A percentile compares a stretch with the other conserved stretches of the same genome.
These are phyloP conservation scores for Berghia stephanieae DNA, from an alignment of 1,140 invertebrate genomes.

Conservation along the genomic window DNA sequence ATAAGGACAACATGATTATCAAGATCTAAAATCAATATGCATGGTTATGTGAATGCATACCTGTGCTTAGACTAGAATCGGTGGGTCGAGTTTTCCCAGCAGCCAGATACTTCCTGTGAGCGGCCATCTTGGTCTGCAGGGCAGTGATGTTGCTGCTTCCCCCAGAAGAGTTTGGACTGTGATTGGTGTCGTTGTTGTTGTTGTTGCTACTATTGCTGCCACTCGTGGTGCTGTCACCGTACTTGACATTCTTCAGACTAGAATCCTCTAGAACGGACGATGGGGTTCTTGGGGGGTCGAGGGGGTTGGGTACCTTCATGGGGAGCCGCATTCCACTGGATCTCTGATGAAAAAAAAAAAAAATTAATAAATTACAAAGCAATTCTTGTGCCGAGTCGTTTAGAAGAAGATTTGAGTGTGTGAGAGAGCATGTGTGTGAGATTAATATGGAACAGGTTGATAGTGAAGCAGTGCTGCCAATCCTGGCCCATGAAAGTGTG, in stretches of 20 bases:
- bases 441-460: no score
- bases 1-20: no score
- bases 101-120: conserved; percentile 25
- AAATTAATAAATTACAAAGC: no score
- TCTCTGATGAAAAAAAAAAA: conserved; percentile 19
- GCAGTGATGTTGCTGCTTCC: conserved; percentile 42
- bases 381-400: no score
- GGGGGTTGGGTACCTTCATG: background rate
- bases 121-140: conserved; percentile 30
- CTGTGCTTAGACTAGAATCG: conserved; percentile 18
- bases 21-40: no score
- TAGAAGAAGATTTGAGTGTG: background rate
- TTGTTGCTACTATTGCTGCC: background rate
- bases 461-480: no score
- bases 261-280: no score
- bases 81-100: conserved; percentile 25
- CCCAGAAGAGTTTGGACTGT: conserved; percentile 42
- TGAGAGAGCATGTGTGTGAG: background rate
- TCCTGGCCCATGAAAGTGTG: no score
- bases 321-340: background rate
- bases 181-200: conserved; percentile 21
- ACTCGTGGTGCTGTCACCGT: background rate
- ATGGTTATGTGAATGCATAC: background rate
- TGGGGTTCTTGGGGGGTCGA: background rate
- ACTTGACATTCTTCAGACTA: no score